Evolutionary conservation across 2,113 vertebrate species (phyloP).

Genomic region (Prunella fulvescens): DNA sequence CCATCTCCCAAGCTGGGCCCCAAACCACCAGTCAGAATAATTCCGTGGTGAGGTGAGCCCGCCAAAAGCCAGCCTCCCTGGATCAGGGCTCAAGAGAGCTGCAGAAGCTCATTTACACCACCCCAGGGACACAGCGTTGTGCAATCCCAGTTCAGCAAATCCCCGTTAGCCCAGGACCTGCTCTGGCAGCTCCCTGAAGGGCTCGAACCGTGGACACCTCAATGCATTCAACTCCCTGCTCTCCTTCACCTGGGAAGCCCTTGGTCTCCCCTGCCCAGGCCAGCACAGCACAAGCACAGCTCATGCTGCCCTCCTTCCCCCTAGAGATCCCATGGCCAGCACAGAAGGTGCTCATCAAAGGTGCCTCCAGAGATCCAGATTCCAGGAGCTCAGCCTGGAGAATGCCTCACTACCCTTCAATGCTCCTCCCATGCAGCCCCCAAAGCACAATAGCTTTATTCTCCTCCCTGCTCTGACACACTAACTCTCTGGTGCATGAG

Average conservation of each 20-base stretch:
- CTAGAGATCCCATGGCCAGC: fast-evolving
- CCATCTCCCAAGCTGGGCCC: background rate
- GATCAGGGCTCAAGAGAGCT: background rate
- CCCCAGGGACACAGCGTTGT: background rate
- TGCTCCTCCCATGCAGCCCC: background rate
- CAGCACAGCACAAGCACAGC: background rate
- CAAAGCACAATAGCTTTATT: background rate
- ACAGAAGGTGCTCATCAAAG: background rate
- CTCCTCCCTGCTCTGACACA: background rate
- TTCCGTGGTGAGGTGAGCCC: background rate
- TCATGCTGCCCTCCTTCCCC: background rate
- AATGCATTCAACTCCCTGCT: fast-evolving
- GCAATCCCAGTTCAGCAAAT: background rate
- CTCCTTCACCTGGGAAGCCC: background rate
- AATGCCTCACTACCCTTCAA: background rate
- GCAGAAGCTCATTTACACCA: background rate
- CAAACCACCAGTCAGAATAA: background rate
- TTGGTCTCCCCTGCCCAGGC: background rate
- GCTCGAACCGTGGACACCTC: fast-evolving
- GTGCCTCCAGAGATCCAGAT: background rate
- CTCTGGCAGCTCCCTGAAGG: background rate
- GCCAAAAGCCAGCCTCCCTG: background rate
- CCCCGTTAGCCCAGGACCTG: background rate
- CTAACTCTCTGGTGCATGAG: background rate
- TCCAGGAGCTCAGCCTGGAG: background rate